Conservation (phyloP, 2,888 invertebrate genomes). For the Ornithoptera priamus region DNA sequence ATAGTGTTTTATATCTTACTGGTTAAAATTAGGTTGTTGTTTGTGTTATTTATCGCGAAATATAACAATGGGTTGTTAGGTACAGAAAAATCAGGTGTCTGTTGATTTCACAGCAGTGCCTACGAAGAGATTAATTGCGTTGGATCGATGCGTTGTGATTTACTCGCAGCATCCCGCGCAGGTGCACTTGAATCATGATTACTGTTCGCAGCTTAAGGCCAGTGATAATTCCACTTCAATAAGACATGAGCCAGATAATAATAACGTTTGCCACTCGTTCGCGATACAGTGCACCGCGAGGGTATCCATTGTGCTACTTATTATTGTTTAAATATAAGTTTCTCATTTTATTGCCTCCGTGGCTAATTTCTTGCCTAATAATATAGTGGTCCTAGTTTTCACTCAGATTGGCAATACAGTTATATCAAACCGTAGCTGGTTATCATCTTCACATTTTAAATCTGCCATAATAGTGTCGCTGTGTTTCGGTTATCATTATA, state of each 20-base stretch:
- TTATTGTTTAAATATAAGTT: conserved; percentile 4
- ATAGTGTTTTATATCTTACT: too few relatives aligned
- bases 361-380: background rate
- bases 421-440: too few relatives aligned
- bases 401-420: background rate
- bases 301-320: background rate
- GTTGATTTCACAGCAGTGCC: conserved; percentile 40
- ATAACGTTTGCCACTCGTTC: conserved; percentile 13
- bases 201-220: conserved; percentile 36
- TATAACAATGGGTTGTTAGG: conserved; percentile 7
- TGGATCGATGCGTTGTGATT: conserved; percentile 64
- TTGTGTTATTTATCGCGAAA: too few relatives aligned
- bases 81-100: conserved; percentile 29
- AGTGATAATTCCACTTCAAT: conserved; percentile 24
- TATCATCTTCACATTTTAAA: too few relatives aligned
- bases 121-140: conserved; percentile 63
- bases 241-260: conserved; percentile 26
- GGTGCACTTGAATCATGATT: conserved; percentile 70
- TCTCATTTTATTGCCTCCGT: background rate
- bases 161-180: conserved; percentile 57
- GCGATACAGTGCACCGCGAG: conserved; percentile 7
- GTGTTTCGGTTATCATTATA: too few relatives aligned
- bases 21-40: background rate
- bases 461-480: too few relatives aligned
- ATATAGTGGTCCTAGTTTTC: background rate